Base-by-base conservation (phyloP, 2,797 vertebrate genomes). In the Dendrocincla tyrannina region DNA sequence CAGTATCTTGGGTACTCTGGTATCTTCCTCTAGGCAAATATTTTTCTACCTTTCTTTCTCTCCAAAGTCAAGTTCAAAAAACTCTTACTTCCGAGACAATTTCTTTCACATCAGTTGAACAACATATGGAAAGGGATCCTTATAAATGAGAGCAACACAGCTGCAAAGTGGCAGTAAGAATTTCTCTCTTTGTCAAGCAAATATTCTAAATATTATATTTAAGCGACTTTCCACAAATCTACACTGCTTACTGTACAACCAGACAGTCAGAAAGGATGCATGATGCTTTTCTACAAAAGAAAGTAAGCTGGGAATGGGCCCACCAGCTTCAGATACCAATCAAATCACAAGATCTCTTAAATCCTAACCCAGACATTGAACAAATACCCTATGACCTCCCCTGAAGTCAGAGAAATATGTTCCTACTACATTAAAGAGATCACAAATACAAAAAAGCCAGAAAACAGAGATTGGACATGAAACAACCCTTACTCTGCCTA, bases 1-100 rank as follows among this genome's bases (percentile, higher is more conserved):
- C 41, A 41, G 0, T 4, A 2, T 53, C 66, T 73, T 78, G 55
- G 30, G 28, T 69, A 50, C 53, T 66, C 73, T 13, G 2, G n/a
- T 33, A 33, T 85, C 44, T 91, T 90, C 76, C 78, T 62, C 60
- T 27, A 85, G 64, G 69, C 64, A 93, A 93, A 22, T 35, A 39
- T 55, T 85, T 87, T 85, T 67, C 69, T 63, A 94, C 76, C 85
- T 88, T 94, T 93, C 35, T 84, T 76, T 46, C 27, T 88, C 56
- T 82, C 32, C 59, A 78, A 83, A 81, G 75, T 70, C 37, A 77
- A 85, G 52, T 83, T 89, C 7, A 89, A 85, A 89, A 80, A 73
- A 3, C 19, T 59, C 35, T 56, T 47, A 33, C n/a, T 88, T 89
- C 33, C 24, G 24, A 62, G 42, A 58, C 22, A 62, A 68, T 81